Percentiles rank a stretch among this genome's conserved stretches.
phyloP scores from a whole-genome alignment of 2,113 vertebrate species.

The Nematolebias whitei region DNA sequence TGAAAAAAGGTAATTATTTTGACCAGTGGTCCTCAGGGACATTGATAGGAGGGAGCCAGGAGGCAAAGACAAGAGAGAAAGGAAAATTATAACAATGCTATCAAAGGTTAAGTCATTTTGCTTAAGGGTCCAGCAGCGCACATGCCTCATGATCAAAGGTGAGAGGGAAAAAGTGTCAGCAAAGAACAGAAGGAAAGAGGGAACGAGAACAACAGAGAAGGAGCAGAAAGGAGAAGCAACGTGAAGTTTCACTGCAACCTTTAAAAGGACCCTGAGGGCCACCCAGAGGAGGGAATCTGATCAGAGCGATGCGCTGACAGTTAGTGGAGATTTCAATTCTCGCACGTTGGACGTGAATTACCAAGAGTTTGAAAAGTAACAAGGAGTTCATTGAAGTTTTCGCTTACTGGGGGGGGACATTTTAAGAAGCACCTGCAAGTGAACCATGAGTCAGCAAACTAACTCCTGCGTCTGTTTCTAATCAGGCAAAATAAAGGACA shows the following conservation, averaged over 20 bases:
- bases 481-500: too few relatives aligned
- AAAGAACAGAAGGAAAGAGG: conserved; percentile 10
- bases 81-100: conserved; percentile 15
- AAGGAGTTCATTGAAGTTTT: conserved; percentile 44
- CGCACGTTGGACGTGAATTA: conserved; percentile 49
- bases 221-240: conserved; percentile 10
- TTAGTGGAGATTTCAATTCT: conserved; percentile 48
- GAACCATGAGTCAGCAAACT: too few relatives aligned
- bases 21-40: conserved; percentile 33
- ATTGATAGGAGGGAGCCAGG: neutral
- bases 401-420: conserved; percentile 15
- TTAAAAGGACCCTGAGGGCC: conserved; percentile 49
- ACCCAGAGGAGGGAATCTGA: conserved; percentile 48
- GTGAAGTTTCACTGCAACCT: conserved; percentile 46
- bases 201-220: conserved; percentile 8
- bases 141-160: conserved; percentile 23
- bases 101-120: conserved; percentile 37
- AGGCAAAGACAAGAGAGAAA: conserved; percentile 5
- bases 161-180: conserved; percentile 3
- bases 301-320: conserved; percentile 62
- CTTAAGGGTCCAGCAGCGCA: conserved; percentile 23
- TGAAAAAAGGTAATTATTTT: conserved; percentile 40
- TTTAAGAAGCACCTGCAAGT: conserved; percentile 8
- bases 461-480: too few relatives aligned
- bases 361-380: conserved; percentile 39